Base-by-base conservation (phyloP, 1,140 invertebrate species). In the Trichonephila clavata region DNA sequence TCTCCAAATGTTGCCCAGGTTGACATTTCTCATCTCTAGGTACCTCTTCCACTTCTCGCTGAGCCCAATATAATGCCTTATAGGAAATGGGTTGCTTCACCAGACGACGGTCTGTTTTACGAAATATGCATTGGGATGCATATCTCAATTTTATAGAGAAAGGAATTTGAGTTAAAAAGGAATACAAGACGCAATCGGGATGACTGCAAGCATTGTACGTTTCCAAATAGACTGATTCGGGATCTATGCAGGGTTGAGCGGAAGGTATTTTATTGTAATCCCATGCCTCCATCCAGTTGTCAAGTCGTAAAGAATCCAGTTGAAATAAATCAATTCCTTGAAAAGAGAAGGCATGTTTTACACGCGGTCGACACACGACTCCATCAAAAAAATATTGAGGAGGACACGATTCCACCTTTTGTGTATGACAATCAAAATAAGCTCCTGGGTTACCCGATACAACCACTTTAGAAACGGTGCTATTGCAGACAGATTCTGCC, bases 381-480 rank as follows among this genome's bases (percentile, higher is more conserved):
- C 87, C 87, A 10, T 71, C 65, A 10, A 89, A 89, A 27, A 32
- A 59, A 7, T 39, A 21, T 8, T 68, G 20, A 18, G 8, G 16
- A 39, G 39, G 39, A 13, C 87, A 89, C n/a, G 50, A 13, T 57
- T 71, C 63, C 0, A 89, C 21, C 43, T 8, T n/a, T 2, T 68
- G 2, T 1, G 14, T 89, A 14, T 0, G n/a, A 10, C 86, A 87
- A 87, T 89, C 87, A 59, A 14, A 89, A 89, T 89, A 89, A n/a
- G 13, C 1, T 3, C 43, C 32, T 7, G 5, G 50, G 5, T 6
- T 6, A 57, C 2, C 4, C 0, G 39, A 2, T 2, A 89, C 21
- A 2, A 57, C 2, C 1, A 18, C 43, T 3, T 24, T 16, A n/a
- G 24, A 13, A 0, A 14, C 27, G 0, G 8, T 21, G 3, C 86